Conservation (phyloP, 2,888 invertebrate genomes). For the Lithophane leautieri region DNA sequence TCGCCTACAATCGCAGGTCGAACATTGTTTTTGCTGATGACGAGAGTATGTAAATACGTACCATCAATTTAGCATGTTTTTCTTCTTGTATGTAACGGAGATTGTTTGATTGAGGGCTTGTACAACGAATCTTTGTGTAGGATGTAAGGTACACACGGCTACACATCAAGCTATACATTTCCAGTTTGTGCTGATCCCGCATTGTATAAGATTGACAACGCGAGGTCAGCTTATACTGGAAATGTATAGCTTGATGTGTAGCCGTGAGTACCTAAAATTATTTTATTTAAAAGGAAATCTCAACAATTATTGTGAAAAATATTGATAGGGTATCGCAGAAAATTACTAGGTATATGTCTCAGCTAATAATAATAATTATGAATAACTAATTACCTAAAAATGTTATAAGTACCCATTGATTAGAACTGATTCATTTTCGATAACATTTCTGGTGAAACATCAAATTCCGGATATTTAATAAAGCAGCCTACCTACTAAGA, state of each 20-base stretch:
- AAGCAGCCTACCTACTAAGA: not conserved
- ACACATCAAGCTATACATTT: too few species aligned
- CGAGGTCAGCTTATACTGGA: too few species aligned
- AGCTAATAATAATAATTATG: slow-evolving; percentile 2
- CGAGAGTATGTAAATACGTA: slow-evolving; percentile 60
- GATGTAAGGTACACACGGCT: slow-evolving; percentile 69
- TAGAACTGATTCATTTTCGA: slow-evolving; percentile 27
- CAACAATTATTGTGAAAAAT: not conserved
- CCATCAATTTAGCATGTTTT: slow-evolving; percentile 70
- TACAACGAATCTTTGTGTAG: slow-evolving; percentile 71
- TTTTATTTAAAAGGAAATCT: slow-evolving; percentile 64
- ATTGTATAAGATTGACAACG: too few species aligned
- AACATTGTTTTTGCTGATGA: slow-evolving; percentile 68
- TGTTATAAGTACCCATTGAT: not conserved
- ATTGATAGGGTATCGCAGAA: not conserved
- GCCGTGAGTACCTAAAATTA: slow-evolving; percentile 75
- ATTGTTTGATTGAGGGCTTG: slow-evolving; percentile 69
- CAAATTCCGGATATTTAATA: slow-evolving; percentile 4
- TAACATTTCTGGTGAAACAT: slow-evolving; percentile 1
- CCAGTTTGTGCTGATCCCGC: too few species aligned
- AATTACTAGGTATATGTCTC: not conserved
- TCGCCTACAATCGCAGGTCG: slow-evolving; percentile 76
- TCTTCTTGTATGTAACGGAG: slow-evolving; percentile 71
- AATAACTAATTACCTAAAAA: slow-evolving; percentile 10
- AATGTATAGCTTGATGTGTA: too few species aligned